Evolutionary conservation across 2,888 invertebrate species (phyloP), one percentile per base, ranked within the genome.

Genomic region (Perdita meconis): DNA sequence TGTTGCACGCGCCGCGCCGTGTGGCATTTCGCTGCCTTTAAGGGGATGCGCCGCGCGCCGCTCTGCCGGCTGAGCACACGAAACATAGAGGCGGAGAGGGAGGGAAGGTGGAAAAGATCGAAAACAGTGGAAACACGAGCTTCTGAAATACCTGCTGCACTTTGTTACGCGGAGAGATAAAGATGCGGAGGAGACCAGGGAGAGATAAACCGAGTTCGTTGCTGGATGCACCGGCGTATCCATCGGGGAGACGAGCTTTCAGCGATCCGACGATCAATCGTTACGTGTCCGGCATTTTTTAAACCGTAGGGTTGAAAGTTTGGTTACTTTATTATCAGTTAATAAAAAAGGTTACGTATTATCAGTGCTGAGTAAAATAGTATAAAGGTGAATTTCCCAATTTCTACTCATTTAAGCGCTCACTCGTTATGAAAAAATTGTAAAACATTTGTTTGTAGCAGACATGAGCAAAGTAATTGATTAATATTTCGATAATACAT

Each of bases 11-110:
- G 40, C 60, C 50, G 51, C 56, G 40, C 60, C 55, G 65, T 47
- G 72, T 38, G 65, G 69, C 78, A 47, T 76, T n/a, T 78, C 55
- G 44, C 78, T 63, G 77, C 57, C 78, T 78, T 78, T 69, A 68
- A 75, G 68, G 55, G 68, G 76, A 74, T 55, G 76, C 68, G 38
- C 53, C 65, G 26, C 34, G 26, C 55, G 13, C 12, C 55, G 8
- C 34, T 30, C n/a, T 34, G 34, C 34, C 34, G 75, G 13, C 47
- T 34, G 47, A 65, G 56, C 42, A 47, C 40, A 40, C 36, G 60
- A 59, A 55, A 64, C 50, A n/a, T n/a, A n/a, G n/a, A n/a, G n/a
- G n/a, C n/a, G n/a, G n/a, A n/a, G n/a, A n/a, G n/a, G n/a, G n/a
- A n/a, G n/a, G n/a, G 24, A 13, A 59, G 36, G 42, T 40, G 71